Evolutionary conservation across 1,140 invertebrate species (phyloP), one percentile per base, ranked within the genome.

Genomic region (Berghia stephanieae): DNA sequence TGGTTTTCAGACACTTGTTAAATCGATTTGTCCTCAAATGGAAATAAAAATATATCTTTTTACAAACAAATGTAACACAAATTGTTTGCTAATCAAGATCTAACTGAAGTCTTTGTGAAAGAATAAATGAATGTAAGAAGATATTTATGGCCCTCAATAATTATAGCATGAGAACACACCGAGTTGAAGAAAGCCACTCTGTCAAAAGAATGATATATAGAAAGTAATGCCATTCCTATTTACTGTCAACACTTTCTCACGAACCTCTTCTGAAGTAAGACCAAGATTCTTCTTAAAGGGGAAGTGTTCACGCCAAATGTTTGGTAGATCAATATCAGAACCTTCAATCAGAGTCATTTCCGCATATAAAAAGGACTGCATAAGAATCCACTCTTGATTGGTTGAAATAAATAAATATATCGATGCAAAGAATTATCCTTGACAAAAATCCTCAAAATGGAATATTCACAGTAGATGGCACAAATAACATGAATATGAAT

Each of bases 231-330:
- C 1, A n/a, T 18, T 63, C n/a, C n/a, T n/a, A n/a, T n/a, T n/a
- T n/a, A n/a, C n/a, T n/a, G n/a, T n/a, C n/a, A n/a, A n/a, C n/a
- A n/a, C n/a, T n/a, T n/a, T n/a, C n/a, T n/a, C n/a, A n/a, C n/a
- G 36, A 46, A 76, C 74, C 74, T 76, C 74, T 43, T 76, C 74
- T 18, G 74, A 76, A 42, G 52, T 76, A 3, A 76, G 52, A 2
- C 74, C 74, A 24, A 67, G 52, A 44, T 76, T 67, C 44, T 76
- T 76, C 43, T 57, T 16, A 43, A 46, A 68, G 27, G 31, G 1
- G 27, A 34, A 44, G 1, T 75, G 38, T 43, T 42, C 63, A 34
- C 8, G 72, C 3, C 27, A 38, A 27, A 36, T 16, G 8, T 63
- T 16, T 31, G 57, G 57, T 10, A 63, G 57, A 31, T 63, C 57